Evolutionary conservation across 2,797 vertebrate species (phyloP).

Genomic region (Falco novaeseelandiae): DNA sequence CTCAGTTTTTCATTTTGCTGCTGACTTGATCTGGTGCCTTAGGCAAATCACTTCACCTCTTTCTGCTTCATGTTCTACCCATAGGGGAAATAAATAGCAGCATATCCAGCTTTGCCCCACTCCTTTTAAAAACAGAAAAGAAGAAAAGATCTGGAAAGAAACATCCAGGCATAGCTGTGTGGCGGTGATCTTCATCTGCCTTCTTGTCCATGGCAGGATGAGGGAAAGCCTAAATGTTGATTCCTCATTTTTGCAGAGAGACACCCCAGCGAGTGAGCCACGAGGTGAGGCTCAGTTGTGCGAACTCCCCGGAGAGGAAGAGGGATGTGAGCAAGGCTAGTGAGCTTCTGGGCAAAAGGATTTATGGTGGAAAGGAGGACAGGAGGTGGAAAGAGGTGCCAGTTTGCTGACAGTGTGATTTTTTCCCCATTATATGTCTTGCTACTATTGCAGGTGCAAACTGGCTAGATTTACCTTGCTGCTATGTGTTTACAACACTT

Average conservation of each 20-base stretch:
- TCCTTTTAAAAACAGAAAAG: neutral
- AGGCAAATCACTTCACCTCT: neutral
- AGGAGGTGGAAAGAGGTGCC: neutral
- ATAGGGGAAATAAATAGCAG: neutral
- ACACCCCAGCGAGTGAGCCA: neutral
- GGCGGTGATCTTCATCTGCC: neutral
- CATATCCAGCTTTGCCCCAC: neutral
- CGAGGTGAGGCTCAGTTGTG: neutral
- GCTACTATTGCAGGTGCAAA: neutral
- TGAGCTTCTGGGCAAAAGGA: neutral
- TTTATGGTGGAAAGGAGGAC: neutral
- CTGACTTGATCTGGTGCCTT: neutral
- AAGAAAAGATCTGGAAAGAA: neutral
- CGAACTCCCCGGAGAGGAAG: neutral
- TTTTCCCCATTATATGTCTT: neutral
- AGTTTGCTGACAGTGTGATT: neutral
- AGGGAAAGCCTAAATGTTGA: neutral
- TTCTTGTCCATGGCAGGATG: neutral
- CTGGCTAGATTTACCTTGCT: neutral
- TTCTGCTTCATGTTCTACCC: neutral
- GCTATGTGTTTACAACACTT: neutral
- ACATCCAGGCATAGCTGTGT: neutral
- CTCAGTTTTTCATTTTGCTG: neutral
- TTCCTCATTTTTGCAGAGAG: neutral
- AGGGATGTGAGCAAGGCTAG: neutral